Conservation (phyloP, 1,140 invertebrate genomes). For the Calephelis nemesis region DNA sequence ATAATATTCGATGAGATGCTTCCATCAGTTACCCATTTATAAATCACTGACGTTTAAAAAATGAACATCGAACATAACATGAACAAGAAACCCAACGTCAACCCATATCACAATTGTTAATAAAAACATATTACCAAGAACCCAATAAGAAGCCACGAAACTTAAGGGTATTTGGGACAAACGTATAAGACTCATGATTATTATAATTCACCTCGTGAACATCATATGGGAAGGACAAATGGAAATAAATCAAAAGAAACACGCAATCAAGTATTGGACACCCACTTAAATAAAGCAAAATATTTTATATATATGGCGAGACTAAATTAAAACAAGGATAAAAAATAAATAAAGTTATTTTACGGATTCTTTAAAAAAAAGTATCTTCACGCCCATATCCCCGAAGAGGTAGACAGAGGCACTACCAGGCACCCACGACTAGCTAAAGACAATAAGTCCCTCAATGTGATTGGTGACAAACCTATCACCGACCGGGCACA, state of each 20-base stretch:
- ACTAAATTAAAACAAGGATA: too few species aligned
- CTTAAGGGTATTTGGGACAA: slow-evolving; percentile 33
- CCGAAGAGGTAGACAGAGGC: too few species aligned
- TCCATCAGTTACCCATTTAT: slow-evolving; percentile 29
- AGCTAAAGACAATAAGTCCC: too few species aligned
- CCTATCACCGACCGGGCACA: too few species aligned
- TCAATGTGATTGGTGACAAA: too few species aligned
- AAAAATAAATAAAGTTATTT: too few species aligned
- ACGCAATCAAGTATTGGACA: neutral
- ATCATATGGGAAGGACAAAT: slow-evolving; percentile 29
- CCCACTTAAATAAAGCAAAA: slow-evolving; percentile 6
- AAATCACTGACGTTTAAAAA: slow-evolving; percentile 48
- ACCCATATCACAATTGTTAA: slow-evolving; percentile 57
- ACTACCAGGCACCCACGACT: too few species aligned
- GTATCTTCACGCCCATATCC: too few species aligned
- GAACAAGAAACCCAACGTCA: slow-evolving; percentile 45
- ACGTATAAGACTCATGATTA: slow-evolving; percentile 38
- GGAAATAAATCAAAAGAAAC: slow-evolving; percentile 30
- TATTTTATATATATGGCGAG: neutral
- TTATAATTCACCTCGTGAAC: slow-evolving; percentile 43
- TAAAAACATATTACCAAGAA: slow-evolving; percentile 40
- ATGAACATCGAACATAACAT: slow-evolving; percentile 35
- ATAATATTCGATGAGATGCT: too few species aligned
- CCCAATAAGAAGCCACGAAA: slow-evolving; percentile 26
- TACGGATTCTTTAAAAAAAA: too few species aligned